Evolutionary conservation across 2,797 vertebrate genomes (phyloP), one percentile per base, ranked within the genome.

Genomic region (Scyliorhinus canicula): DNA sequence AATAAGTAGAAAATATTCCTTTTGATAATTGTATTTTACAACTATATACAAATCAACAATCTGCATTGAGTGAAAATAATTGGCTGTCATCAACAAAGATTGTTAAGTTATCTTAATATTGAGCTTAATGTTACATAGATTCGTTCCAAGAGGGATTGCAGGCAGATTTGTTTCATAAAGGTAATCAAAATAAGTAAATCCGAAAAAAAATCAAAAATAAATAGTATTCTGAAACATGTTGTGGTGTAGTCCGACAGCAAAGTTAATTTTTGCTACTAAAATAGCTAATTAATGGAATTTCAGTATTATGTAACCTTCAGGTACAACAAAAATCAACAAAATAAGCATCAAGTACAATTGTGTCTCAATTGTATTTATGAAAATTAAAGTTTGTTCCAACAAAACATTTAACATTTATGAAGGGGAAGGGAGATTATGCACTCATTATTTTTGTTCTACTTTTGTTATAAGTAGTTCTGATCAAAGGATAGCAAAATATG

Each of bases 401-500:
- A 82, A 47, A 82, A 40, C 77, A 47, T 26, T 82, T 47, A 47
- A 82, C 44, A 82, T 82, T 47, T 47, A 82, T 47, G 7, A 7
- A 44, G 21, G 19, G 44, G 5, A 8, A 8, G 21, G 40, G 5
- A 40, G 5, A 8, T 82, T 82, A 79, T 79, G n/a, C 40, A 19
- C n/a, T 79, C 35, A n/a, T 74, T 44, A 14, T 79, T 44, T 44
- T 44, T 79, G 19, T 82, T 82, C 40, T 82, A 24, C 40, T 82
- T 44, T 82, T 82, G 7, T 82, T 47, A 1, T 8, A 47, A 35
- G 40, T 82, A 82, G 6, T 19, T 82, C 19, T 82, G 77, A 82
- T 60, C 82, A 95, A 90, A 57, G 57, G 50, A 55, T 44, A 95
- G 71, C 95, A 85, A 88, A 90, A 52, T 55, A 86, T 47, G 65